Base-by-base conservation (phyloP, 2,888 invertebrate species). In the Lamellibrachia columna region DNA sequence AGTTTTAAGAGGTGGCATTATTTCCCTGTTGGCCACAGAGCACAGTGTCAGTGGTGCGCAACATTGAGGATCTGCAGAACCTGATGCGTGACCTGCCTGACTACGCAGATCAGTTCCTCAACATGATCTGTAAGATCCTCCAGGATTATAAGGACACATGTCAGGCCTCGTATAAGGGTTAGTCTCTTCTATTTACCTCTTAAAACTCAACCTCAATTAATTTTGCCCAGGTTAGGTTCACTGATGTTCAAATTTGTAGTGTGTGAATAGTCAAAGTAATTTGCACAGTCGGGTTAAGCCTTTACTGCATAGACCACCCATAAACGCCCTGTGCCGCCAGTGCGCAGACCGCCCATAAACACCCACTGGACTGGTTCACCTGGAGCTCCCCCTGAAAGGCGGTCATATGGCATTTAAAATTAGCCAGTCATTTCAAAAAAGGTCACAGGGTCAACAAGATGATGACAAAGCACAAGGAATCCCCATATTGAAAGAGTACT, bases 91-190 rank as follows among this genome's bases (percentile, higher is more conserved):
- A 98, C 93, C 96, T 98, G 93, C 98, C 98, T 0, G 97, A 97
- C 93, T 98, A 98, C 96, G 97, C 98, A 1, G 98, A 98, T 95
- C 97, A 98, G 95, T 97, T 98, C 95, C 97, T 98, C 53, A 97
- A 97, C 94, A 97, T 98, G 96, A 97, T 98, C 52, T 97, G 98
- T 95, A 97, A 97, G 93, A 97, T 98, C 55, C 96, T 98, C 90
- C 97, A 97, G 95, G 97, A 98, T 92, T 98, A 98, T 96, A 97
- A 97, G 40, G 98, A 98, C 94, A 98, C 98, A 52, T 98, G 98
- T 95, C 97, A 98, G 92, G 94, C 95, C n/a, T 98, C 98, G 0
- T 98, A 98, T 96, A 97, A 97, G 93, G 96, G 96, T 96, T 93
- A 92, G 92, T 52, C 91, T 40, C n/a, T 53, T 11, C 8, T 8